Evolutionary conservation across 1,140 invertebrate genomes (phyloP), one percentile per base, ranked within the genome.

Genomic region (Eueides isabella): DNA sequence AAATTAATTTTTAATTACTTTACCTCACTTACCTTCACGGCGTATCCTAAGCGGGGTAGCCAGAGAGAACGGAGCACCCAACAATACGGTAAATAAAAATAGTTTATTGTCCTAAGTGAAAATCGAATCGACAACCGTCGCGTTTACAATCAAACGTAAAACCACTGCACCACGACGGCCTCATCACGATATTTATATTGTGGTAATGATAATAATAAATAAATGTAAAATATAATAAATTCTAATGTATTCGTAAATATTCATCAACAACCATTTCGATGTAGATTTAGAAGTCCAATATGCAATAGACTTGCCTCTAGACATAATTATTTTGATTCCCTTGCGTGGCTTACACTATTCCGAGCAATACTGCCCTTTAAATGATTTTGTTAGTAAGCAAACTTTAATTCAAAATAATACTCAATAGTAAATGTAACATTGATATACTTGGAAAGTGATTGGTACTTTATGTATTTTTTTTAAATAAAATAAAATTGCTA

Each of bases 311-410:
- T 66, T 70, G 71, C 71, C 77, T 78, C 80, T 79, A 77, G 74
- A 69, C 61, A 26, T 72, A 67, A 78, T 80, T 83, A 76, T 70
- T 84, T 78, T 82, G 75, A 75, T 78, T 78, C 78, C 76, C 78
- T 80, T 80, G 83, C 83, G 83, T 85, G 83, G 83, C 82, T 79
- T 74, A 71, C 69, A 66, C 72, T 64, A 67, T 79, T 55, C 23
- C 19, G 79, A 84, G 81, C 82, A 72, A 78, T 77, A 84, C 79
- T 80, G 74, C 64, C 70, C 73, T 76, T 61, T 75, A 61, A 79
- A 77, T 77, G 61, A 69, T 71, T 71, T 48, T 73, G 48, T 55
- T 26, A 55, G 48, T 55, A 23, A 55, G 48, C 48, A 9, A 26
- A 26, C 23, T 55, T 55, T 14, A n/a, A n/a, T n/a, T n/a, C n/a